Percentiles rank a stretch among this genome's conserved stretches.
These are phyloP conservation scores for Neoascia interrupta DNA, from an alignment of 2,888 invertebrate species.

Conservation along the genomic window DNA sequence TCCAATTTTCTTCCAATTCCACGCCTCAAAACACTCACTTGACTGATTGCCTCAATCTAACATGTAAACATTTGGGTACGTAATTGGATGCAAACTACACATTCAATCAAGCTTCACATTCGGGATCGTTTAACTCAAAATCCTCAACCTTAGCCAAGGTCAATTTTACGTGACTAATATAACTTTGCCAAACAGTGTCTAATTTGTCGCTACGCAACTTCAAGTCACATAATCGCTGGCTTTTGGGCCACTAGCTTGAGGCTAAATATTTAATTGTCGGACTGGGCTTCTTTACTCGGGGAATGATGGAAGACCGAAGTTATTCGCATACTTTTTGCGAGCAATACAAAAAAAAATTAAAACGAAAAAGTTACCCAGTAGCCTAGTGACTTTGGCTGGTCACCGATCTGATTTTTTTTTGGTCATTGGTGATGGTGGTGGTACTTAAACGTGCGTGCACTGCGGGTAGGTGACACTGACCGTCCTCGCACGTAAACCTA, in stretches of 20 bases:
- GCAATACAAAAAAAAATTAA: neutral
- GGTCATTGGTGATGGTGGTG: too few species aligned
- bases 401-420: slow-evolving; percentile 37
- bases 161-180: slow-evolving; percentile 24
- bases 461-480: slow-evolving; percentile 60
- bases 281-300: too few species aligned
- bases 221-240: slow-evolving; percentile 7
- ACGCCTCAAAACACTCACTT: slow-evolving; percentile 17
- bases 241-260: too few species aligned
- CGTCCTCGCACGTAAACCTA: slow-evolving; percentile 44
- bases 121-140: too few species aligned
- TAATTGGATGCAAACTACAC: too few species aligned
- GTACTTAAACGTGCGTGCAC: slow-evolving; percentile 26
- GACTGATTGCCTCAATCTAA: slow-evolving; percentile 6
- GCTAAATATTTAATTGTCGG: too few species aligned
- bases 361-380: slow-evolving; percentile 41
- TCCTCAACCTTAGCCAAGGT: slow-evolving; percentile 32
- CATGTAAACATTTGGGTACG: slow-evolving; percentile 9
- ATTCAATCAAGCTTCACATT: too few species aligned
- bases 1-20: slow-evolving; percentile 39
- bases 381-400: slow-evolving; percentile 64
- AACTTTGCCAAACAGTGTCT: neutral
- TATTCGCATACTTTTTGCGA: slow-evolving; percentile 6
- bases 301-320: neutral
- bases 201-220: slow-evolving; percentile 18